A percentile compares a stretch with the other conserved stretches of the same genome.
Conservation (phyloP, 2,113 vertebrate genomes). For the Lepisosteus oculatus region DNA sequence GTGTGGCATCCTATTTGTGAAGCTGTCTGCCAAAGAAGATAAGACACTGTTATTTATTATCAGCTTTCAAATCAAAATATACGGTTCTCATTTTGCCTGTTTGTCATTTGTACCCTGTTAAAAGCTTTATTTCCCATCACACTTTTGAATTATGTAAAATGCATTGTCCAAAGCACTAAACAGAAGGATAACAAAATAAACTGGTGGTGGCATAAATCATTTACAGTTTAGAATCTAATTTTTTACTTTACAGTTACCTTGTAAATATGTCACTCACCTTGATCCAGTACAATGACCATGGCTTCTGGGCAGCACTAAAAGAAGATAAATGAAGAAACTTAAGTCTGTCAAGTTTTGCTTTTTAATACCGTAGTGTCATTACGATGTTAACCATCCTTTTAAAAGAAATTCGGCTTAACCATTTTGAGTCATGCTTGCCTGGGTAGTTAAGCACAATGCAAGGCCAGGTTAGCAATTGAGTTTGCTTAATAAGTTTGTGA, state of each 20-base stretch:
- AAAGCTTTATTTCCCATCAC: constrained; percentile 10
- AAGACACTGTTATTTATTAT: constrained; percentile 64
- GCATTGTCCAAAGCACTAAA: constrained; percentile 11
- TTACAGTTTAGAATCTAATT: constrained; percentile 10
- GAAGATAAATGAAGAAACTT: constrained; percentile 1
- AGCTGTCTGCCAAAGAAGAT: constrained; percentile 67
- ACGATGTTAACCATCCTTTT: no score
- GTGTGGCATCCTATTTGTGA: constrained; percentile 63
- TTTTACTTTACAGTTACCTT: not conserved
- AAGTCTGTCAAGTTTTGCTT: not conserved
- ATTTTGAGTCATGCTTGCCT: no score
- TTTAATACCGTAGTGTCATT: not conserved
- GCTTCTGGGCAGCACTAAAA: not conserved
- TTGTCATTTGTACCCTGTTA: constrained; percentile 16
- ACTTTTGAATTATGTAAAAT: constrained; percentile 8
- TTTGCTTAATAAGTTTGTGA: no score
- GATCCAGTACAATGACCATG: not conserved
- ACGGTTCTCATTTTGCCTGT: constrained; percentile 7
- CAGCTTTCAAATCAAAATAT: constrained; percentile 55
- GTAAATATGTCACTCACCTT: constrained; percentile 11
- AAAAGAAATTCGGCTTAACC: no score
- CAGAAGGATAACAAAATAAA: not conserved
- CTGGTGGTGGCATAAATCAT: not conserved
- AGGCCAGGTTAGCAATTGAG: no score
- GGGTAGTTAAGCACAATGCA: no score